Evolutionary conservation across 2,888 invertebrate genomes (phyloP), one percentile per base, ranked within the genome.

Genomic region (Bibio marci): DNA sequence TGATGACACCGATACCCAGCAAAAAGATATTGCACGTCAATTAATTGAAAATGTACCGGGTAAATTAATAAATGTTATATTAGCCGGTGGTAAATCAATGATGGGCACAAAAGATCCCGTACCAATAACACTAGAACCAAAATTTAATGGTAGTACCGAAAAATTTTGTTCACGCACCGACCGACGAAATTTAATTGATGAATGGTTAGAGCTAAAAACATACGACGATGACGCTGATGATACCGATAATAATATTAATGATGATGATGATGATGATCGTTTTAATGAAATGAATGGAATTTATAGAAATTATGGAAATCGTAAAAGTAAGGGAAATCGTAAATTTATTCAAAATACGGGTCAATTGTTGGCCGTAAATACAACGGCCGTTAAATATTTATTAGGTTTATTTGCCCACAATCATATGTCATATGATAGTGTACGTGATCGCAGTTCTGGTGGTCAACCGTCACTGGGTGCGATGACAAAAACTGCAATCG

Each of bases 21-120:
- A 6, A 22, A 6, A 4, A 8, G 77, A 77, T 47, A 74, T 77
- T 39, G 74, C 71, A 0, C 56, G 69, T 1, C 77, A 77, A 49
- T 56, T 77, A 37, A 58, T 76, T 17, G 71, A 74, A 49, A 67
- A 71, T 45, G 59, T 60, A 11, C 74, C 76, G 0, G 76, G 75
- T 33, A 69, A 59, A 46, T 60, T 66, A 38, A 63, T 74, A 26
- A 71, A 72, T 54, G 75, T 73, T 2, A 65, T 77, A 7, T 58
- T 76, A 50, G 76, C 75, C 11, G 76, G 76, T 3, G 76, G 76
- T 2, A 60, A 64, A 3, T 60, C 62, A 13, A 57, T 62, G 7
- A 51, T 70, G 56, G 63, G 67, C 26, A 54, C 56, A 1, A 49
- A 50, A 13, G 50, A 56, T 45, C 5, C 19, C 12, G 31, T 41